Percentiles rank a stretch among this genome's conserved stretches.
phyloP scores from a whole-genome alignment of 2,888 invertebrate genomes.

The Tridacna crocea region DNA sequence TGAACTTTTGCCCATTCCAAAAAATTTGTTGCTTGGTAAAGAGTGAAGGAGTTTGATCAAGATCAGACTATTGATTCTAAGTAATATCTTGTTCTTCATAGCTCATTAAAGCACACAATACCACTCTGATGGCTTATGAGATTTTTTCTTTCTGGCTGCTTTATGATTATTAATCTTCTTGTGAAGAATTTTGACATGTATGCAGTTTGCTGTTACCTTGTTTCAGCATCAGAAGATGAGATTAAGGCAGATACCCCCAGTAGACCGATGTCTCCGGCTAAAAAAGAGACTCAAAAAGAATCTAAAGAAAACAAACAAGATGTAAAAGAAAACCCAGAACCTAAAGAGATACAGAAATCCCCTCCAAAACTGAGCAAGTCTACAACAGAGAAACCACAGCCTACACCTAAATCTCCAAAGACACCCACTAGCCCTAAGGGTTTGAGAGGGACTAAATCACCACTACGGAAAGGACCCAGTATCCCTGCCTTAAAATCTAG shows the following conservation, averaged over 20 bases:
- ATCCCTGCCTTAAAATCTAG: constrained; percentile 47
- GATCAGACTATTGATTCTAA: too few relatives aligned
- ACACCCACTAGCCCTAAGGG: constrained; percentile 33
- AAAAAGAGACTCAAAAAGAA: constrained; percentile 27
- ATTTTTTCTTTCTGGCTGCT: too few relatives aligned
- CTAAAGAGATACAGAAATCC: constrained; percentile 31
- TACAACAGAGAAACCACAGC: constrained; percentile 15
- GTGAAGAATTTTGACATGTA: too few relatives aligned
- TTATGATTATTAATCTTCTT: too few relatives aligned
- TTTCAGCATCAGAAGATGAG: constrained; percentile 53
- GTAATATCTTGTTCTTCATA: too few relatives aligned
- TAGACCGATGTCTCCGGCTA: constrained; percentile 38
- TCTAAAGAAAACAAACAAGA: constrained; percentile 36
- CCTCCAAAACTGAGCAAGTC: constrained; percentile 33
- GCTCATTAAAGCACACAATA: too few relatives aligned
- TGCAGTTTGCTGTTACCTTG: too few relatives aligned
- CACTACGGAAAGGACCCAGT: constrained; percentile 55
- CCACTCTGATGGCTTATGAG: too few relatives aligned
- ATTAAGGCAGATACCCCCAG: constrained; percentile 37
- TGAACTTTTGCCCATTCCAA: too few relatives aligned
- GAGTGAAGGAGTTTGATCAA: too few relatives aligned
- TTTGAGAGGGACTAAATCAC: constrained; percentile 28
- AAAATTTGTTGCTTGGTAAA: too few relatives aligned
- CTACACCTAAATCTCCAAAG: constrained; percentile 44
- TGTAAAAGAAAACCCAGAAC: constrained; percentile 20